Base-by-base conservation (phyloP, 2,113 vertebrate species). In the Phyllostomus hastatus region DNA sequence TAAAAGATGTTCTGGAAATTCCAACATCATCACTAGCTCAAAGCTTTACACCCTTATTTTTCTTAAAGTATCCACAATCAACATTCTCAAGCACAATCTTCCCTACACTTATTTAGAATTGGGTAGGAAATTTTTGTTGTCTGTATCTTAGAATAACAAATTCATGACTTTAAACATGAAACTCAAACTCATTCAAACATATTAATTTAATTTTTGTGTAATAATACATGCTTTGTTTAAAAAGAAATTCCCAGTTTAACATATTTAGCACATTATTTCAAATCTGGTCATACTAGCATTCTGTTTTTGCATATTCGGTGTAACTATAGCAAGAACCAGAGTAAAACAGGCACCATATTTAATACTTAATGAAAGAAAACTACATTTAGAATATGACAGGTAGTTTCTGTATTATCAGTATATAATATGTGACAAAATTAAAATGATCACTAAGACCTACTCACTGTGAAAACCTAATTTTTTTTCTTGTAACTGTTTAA, bases 221-320 rank as follows among this genome's bases (percentile, higher is more conserved):
- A 69, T 66, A 75, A 59, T 73, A 67, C 20, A 78, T n/a, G 28
- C 9, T 94, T 64, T 61, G 91, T 96, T 98, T 94, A 95, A 85
- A 96, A 86, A 96, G 97, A 70, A 90, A 97, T 35, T 94, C 97
- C 88, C 91, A 95, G 66, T 50, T 76, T 90, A 91, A 83, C 48
- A 12, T 73, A 59, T 85, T 95, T 96, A 89, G 95, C 69, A 97
- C 52, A 75, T 94, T 95, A 90, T 91, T 96, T 28, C 85, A 61
- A 98, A 96, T 97, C 88, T 96, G 95, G 48, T 96, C n/a, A 90
- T 14, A 69, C 48, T 92, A 66, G 79, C 12, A 64, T 96, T 91
- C 31, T 96, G 78, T 57, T 90, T 91, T 90, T 96, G 94, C 88
- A 91, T 96, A 87, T 94, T 96, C 90, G 96, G 31, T 90, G 10